Base-by-base conservation (phyloP, 2,888 invertebrate genomes). In the Nymphalis polychloros region DNA sequence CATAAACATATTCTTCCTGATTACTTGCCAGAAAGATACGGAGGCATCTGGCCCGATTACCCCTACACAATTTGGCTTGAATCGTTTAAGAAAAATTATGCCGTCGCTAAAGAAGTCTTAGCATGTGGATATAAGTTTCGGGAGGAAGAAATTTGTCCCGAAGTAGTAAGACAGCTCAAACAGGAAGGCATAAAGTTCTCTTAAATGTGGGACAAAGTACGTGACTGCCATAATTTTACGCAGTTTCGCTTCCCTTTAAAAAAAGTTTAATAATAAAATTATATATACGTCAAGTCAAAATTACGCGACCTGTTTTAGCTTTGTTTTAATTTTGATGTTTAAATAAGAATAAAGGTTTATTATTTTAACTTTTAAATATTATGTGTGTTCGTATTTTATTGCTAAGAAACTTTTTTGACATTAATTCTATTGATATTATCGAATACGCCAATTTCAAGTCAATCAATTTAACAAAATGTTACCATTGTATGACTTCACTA, bases 11-110 rank as follows among this genome's bases (percentile, higher is more conserved):
- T 97, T 17, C 87, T 93, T 50, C 95, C 96, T 0, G 94, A 95
- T 57, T 94, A 94, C 83, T 88, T 97, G 52, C 97, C 97, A 1
- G 94, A 95, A 81, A 92, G 93, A 63, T 96, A 96, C 77, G 95
- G 95, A 0, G 96, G 96, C 0, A 80, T 93, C 13, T 94, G 96
- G 84, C 95, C 95, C 0, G 96, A 97, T 77, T 94, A 95, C 77
- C 93, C 95, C 0, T 96, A 96, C 79, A 94, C 94, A n/a, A 93
- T 95, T 67, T 97, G 97, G 97, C 85, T 96, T 55, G 94, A 95
- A 50, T 93, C 93, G 5, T 86, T 96, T 50, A 92, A 89, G 71
- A 93, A 93, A 66, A 94, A 94, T 64, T 90, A 91, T 17, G 83
- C 81, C 48, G 92, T 97, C 59, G 92, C 94, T 1, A 94, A 94